Percentiles rank a stretch among this genome's conserved stretches.
These are phyloP conservation scores for Montipora efflorescens DNA, from an alignment of 64 coral and sea anemone species.

Conservation along the genomic window DNA sequence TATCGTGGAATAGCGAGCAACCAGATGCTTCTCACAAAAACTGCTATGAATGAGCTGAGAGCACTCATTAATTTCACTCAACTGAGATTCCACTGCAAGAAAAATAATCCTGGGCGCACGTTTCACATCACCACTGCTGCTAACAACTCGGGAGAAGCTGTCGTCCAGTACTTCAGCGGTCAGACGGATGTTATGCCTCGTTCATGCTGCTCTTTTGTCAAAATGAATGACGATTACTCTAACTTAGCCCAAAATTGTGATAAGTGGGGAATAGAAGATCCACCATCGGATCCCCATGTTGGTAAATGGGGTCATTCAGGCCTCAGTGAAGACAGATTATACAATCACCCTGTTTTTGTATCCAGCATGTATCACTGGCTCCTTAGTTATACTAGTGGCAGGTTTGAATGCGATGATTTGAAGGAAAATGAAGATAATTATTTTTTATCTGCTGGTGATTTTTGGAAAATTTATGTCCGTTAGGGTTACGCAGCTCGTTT, in stretches of 20 bases:
- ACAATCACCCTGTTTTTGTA: background rate
- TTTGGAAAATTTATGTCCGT: slow-evolving; percentile 21
- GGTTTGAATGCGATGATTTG: background rate
- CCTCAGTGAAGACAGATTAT: background rate
- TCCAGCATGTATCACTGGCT: background rate
- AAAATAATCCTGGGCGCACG: background rate
- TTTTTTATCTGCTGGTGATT: background rate
- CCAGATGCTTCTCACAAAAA: slow-evolving; percentile 18
- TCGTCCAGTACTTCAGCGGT: slow-evolving; percentile 9
- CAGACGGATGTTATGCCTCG: background rate
- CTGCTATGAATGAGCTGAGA: background rate
- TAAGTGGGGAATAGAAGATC: background rate
- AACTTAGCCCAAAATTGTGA: background rate
- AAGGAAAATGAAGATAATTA: no score
- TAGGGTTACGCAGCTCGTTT: background rate
- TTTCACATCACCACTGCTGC: slow-evolving; percentile 26
- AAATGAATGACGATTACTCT: slow-evolving; percentile 2
- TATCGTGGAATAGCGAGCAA: background rate
- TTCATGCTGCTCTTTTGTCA: slow-evolving; percentile 6
- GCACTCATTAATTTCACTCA: background rate
- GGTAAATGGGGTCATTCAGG: slow-evolving; percentile 3
- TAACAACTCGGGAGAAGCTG: slow-evolving; percentile 20
- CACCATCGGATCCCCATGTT: background rate
- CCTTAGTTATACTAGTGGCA: background rate
- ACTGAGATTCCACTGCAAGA: background rate